Percentiles rank a stretch among this genome's conserved stretches.
Conservation (phyloP, 2,113 vertebrate species). For the Rutilus rutilus region DNA sequence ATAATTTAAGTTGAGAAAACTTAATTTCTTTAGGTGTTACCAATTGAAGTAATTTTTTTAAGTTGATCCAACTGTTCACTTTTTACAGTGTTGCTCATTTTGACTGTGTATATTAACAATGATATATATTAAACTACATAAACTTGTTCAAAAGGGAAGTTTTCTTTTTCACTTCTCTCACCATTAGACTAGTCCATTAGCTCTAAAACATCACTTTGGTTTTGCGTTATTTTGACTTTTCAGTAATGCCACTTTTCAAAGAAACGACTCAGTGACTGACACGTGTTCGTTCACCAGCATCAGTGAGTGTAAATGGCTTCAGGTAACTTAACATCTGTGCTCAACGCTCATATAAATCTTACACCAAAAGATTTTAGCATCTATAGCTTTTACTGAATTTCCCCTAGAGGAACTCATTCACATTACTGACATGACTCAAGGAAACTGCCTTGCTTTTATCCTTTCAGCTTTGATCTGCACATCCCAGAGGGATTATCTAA, state of each 20-base stretch:
- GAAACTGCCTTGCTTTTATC: constrained; percentile 16
- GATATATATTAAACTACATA: background rate
- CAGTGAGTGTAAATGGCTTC: background rate
- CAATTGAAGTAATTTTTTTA: too few relatives aligned
- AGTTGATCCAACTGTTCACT: too few relatives aligned
- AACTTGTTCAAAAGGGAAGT: background rate
- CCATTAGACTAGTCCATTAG: background rate
- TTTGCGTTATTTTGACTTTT: background rate
- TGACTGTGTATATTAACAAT: background rate
- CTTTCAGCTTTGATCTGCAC: constrained; percentile 45
- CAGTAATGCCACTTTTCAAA: background rate
- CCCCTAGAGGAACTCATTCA: constrained; percentile 39
- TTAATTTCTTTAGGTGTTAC: too few relatives aligned
- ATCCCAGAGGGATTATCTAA: constrained; percentile 28
- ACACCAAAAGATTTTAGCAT: background rate
- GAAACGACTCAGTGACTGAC: background rate
- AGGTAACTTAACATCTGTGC: constrained; percentile 14
- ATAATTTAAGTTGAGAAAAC: too few relatives aligned
- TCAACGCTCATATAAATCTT: background rate
- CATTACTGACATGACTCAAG: constrained; percentile 21
- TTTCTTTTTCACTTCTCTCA: background rate
- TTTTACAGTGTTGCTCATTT: too few relatives aligned
- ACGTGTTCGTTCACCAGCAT: background rate
- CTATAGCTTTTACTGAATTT: constrained; percentile 16
- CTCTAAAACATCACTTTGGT: background rate